phyloP scores from a whole-genome alignment of 1,140 invertebrate genomes.

The Drosophila azteca region DNA sequence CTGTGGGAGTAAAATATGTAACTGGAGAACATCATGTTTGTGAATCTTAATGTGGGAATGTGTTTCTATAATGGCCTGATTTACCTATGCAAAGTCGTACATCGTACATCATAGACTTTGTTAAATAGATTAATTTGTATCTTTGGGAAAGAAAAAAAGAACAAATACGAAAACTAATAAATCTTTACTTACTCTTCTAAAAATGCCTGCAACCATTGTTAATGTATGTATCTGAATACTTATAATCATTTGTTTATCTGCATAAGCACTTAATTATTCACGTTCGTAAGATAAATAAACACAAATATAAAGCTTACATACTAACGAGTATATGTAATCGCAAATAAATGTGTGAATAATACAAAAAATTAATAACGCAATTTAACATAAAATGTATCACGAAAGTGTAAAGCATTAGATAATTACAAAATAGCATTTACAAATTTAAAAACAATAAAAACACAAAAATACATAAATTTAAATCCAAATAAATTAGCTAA shows the following conservation, averaged over 20 bases:
- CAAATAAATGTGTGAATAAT: constrained; percentile 22
- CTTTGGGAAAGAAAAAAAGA: neutral
- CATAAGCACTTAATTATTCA: constrained; percentile 6
- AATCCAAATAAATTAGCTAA: constrained; percentile 51
- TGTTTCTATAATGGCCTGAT: too few species aligned
- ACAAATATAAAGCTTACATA: constrained; percentile 3
- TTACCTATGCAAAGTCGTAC: too few species aligned
- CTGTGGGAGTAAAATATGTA: constrained; percentile 2
- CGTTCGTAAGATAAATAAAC: constrained; percentile 7
- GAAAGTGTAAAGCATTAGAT: constrained; percentile 49
- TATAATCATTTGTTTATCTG: constrained; percentile 10
- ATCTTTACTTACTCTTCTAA: neutral
- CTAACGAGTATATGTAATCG: neutral
- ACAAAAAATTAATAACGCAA: constrained; percentile 20
- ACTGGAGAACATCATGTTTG: neutral
- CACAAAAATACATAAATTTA: constrained; percentile 14
- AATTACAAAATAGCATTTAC: constrained; percentile 44
- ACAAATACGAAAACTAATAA: neutral
- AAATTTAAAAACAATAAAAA: constrained; percentile 36
- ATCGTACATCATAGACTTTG: too few species aligned
- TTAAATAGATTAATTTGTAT: constrained; percentile 1
- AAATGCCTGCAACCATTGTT: constrained; percentile 10
- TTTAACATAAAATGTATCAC: constrained; percentile 20
- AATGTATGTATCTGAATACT: constrained; percentile 9
- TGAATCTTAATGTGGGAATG: constrained; percentile 6